A percentile compares a stretch with the other conserved stretches of the same genome.
These are phyloP conservation scores for Andrena flavipes DNA, from an alignment of 2,888 invertebrate genomes.

Conservation along the genomic window DNA sequence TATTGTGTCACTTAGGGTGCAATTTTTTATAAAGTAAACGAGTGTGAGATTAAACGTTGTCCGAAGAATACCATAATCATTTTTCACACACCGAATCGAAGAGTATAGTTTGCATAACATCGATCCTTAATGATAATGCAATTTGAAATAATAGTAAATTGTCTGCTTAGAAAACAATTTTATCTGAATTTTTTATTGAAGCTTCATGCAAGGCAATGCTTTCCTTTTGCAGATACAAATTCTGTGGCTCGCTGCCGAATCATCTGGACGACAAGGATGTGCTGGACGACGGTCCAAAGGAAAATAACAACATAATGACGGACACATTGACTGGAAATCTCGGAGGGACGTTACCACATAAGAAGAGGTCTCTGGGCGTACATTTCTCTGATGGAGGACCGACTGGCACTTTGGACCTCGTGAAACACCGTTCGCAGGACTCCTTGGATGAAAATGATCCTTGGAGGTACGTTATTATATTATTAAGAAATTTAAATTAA, in stretches of 20 bases:
- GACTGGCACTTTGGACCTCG: slow-evolving; percentile 79
- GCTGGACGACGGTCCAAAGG: slow-evolving; percentile 84
- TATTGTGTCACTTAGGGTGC: no score
- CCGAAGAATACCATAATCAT: no score
- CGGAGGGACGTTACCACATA: slow-evolving; percentile 82
- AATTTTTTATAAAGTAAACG: no score
- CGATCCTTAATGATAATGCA: no score
- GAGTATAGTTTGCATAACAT: no score
- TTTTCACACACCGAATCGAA: no score
- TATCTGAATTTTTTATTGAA: neutral
- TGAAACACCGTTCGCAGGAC: slow-evolving; percentile 82
- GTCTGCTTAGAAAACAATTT: no score
- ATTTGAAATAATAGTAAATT: no score
- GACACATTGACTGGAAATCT: slow-evolving; percentile 81
- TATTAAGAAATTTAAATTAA: no score
- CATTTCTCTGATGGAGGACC: slow-evolving; percentile 79
- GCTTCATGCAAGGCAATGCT: neutral
- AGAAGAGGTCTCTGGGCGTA: slow-evolving; percentile 79
- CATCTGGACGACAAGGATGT: slow-evolving; percentile 88
- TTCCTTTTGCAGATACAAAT: slow-evolving; percentile 81
- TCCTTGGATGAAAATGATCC: slow-evolving; percentile 82
- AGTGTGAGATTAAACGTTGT: no score
- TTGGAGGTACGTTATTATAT: slow-evolving; percentile 78
- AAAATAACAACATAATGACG: slow-evolving; percentile 86
- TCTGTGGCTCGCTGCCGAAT: slow-evolving; percentile 89